Conservation (phyloP, 2,113 vertebrate genomes). For the Pteruthius melanotis region DNA sequence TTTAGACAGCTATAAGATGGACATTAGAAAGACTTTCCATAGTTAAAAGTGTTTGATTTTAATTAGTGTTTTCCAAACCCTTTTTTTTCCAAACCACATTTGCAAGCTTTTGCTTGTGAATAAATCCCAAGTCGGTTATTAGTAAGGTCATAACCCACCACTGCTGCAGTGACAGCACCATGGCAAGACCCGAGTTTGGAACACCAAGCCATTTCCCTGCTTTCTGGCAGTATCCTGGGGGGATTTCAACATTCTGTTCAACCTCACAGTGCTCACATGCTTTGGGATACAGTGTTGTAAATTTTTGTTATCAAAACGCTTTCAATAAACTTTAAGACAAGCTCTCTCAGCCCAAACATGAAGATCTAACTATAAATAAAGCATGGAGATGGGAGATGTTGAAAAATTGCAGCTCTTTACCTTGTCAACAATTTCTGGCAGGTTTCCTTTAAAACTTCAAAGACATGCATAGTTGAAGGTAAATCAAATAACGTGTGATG, state of each 20-base stretch:
- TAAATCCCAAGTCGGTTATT: not conserved
- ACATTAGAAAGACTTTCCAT: not conserved
- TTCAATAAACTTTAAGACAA: not conserved
- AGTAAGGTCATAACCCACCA: not conserved
- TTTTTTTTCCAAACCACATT: not conserved
- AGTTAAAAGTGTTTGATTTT: not conserved
- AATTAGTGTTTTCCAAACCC: not conserved
- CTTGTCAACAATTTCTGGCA: not conserved
- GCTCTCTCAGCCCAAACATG: not conserved
- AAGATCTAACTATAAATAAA: not conserved
- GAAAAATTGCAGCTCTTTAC: not conserved
- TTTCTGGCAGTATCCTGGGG: not conserved
- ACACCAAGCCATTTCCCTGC: not conserved
- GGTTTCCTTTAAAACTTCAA: not conserved
- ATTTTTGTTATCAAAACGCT: not conserved
- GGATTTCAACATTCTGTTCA: not conserved
- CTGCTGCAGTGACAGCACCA: not conserved
- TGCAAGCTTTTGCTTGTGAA: not conserved
- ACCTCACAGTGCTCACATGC: not conserved
- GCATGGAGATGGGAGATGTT: not conserved
- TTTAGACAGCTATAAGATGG: not conserved
- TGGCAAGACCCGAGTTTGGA: accelerated
- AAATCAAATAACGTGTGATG: not conserved
- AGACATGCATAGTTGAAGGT: not conserved
- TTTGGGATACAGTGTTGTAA: not conserved